Evolutionary conservation across 2,888 invertebrate genomes (phyloP), one percentile per base, ranked within the genome.

Genomic region (Liodrosophila aerea): DNA sequence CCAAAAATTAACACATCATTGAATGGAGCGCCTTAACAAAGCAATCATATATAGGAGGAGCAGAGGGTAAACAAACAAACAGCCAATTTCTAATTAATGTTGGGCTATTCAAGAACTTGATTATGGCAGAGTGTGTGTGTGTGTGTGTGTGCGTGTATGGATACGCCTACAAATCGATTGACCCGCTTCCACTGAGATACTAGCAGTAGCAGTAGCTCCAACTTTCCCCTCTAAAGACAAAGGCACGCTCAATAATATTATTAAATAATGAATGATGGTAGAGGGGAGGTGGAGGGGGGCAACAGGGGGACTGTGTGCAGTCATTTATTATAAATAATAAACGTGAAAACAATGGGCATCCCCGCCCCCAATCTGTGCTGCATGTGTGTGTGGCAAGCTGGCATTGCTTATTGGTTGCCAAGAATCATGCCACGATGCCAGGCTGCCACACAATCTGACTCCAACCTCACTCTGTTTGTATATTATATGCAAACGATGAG

Each of bases 321-420:
- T 73, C 82, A 77, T 82, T 84, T 84, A 73, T 85, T 73, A 85
- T 82, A 82, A 82, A 85, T 80, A 84, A 77, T 85, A 72, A 78
- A 80, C 70, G 61, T 62, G 59, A 73, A 76, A 76, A 83, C 78
- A 73, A 37, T 7, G 7, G 71, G 56, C n/a, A 77, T 65, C 69
- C 41, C 45, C 11, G 15, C 31, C 53, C 8, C 51, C 22, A 22
- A 22, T 22, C 22, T 22, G 3, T 22, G 22, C 5, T 22, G 22
- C 22, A 22, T 22, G 22, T 22, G 22, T 5, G 5, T 22, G 22
- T 56, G 57, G 60, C 53, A 60, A 60, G 40, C 18, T 9, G 43
- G 52, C 44, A 57, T 52, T 22, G 22, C 22, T 22, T 22, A 22
- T 22, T 22, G 22, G 3, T 22, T 2, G 29, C 29, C 1, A 8